phyloP scores from a whole-genome alignment of 2,888 invertebrate species.

The Lasioglossum malachurum region DNA sequence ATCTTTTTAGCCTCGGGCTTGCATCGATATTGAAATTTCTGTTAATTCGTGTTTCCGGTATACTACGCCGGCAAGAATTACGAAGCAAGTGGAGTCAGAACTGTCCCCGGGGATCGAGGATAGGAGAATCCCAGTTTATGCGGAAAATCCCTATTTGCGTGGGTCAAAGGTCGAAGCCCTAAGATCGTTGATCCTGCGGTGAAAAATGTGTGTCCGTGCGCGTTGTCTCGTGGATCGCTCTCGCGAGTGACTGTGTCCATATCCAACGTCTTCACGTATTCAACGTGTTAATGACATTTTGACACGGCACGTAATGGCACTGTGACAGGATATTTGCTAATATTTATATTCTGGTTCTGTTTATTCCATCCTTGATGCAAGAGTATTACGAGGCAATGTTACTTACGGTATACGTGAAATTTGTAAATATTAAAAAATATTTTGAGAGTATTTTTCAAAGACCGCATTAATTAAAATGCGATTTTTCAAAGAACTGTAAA shows the following conservation, averaged over 20 bases:
- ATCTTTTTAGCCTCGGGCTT: neutral
- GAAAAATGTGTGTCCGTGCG: constrained; percentile 73
- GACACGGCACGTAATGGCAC: too few relatives aligned
- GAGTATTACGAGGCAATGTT: too few relatives aligned
- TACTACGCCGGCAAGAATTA: constrained; percentile 44
- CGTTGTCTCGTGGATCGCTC: constrained; percentile 68
- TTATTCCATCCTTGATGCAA: too few relatives aligned
- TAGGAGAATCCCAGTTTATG: constrained; percentile 46
- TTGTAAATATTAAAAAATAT: too few relatives aligned
- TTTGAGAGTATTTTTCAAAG: neutral
- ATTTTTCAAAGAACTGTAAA: neutral
- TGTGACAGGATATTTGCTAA: too few relatives aligned
- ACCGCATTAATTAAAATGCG: neutral
- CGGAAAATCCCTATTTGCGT: constrained; percentile 50
- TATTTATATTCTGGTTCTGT: too few relatives aligned
- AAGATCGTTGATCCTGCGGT: constrained; percentile 66
- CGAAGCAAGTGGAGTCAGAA: constrained; percentile 29
- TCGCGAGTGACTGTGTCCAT: constrained; percentile 35
- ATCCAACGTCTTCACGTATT: too few relatives aligned
- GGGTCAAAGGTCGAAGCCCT: constrained; percentile 60
- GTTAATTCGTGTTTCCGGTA: constrained; percentile 3
- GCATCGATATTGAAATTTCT: constrained; percentile 36
- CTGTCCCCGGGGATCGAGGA: constrained; percentile 39
- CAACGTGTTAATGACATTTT: too few relatives aligned
- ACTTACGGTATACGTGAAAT: too few relatives aligned